These are phyloP conservation scores for Melieria omissa DNA, from an alignment of 2,888 invertebrate genomes.

Conservation along the genomic window DNA sequence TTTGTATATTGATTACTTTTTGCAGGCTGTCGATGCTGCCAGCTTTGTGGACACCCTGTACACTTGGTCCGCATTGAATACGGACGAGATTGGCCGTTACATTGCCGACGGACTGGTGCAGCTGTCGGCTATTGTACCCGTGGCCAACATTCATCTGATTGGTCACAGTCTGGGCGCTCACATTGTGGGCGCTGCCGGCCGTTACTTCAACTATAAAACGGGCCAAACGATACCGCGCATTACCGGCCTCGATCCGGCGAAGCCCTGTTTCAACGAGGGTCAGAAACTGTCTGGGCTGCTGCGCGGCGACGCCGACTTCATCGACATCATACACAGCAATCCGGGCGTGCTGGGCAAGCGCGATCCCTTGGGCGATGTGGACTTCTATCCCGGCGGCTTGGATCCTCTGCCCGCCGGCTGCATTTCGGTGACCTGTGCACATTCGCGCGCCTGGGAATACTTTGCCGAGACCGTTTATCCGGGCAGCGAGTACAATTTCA, in stretches of 20 bases:
- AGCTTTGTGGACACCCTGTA: conserved; percentile 61
- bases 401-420: conserved; percentile 60
- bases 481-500: conserved; percentile 63
- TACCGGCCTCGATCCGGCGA: conserved; percentile 66
- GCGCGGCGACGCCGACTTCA: conserved; percentile 64
- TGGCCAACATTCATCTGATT: conserved; percentile 62
- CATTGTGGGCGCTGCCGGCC: conserved; percentile 62
- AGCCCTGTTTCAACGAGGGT: conserved; percentile 65
- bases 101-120: conserved; percentile 57
- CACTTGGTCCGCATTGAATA: conserved; percentile 63
- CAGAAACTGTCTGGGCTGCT: conserved; percentile 58
- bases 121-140: conserved; percentile 53
- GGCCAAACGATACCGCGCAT: conserved; percentile 56
- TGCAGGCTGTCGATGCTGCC: conserved; percentile 59
- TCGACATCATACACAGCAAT: conserved; percentile 65
- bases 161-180: conserved; percentile 66
- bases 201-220: conserved; percentile 53
- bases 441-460: conserved; percentile 60
- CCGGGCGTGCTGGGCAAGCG: conserved; percentile 63
- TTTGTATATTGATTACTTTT: not conserved
- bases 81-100: conserved; percentile 59
- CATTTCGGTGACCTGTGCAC: conserved; percentile 57
- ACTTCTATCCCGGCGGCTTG: conserved; percentile 64
- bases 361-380: conserved; percentile 62
- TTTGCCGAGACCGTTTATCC: conserved; percentile 62